Conservation (phyloP, 2,888 invertebrate species). For the Apodemia hepburni region DNA sequence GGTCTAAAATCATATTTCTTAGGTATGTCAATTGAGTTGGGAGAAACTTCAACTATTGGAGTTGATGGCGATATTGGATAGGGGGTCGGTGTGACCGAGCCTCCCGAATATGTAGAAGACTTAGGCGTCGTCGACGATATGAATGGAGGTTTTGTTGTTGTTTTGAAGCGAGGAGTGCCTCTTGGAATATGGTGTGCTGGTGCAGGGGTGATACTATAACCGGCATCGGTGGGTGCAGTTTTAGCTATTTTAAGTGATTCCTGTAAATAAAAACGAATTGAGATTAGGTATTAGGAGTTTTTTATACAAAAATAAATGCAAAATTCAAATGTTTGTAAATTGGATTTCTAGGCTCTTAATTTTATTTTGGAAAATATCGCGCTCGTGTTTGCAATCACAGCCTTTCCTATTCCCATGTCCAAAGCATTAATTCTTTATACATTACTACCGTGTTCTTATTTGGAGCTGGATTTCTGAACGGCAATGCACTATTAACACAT, state of each 20-base stretch:
- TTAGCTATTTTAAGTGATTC: constrained; percentile 87
- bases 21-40: constrained; percentile 67
- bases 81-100: constrained; percentile 53
- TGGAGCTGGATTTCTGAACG: too few relatives aligned
- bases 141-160: constrained; percentile 49
- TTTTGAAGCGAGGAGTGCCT: constrained; percentile 51
- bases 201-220: constrained; percentile 79
- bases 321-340: too few relatives aligned
- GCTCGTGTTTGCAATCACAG: too few relatives aligned
- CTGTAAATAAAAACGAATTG: constrained; percentile 50
- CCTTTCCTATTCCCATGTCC: too few relatives aligned
- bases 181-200: constrained; percentile 53
- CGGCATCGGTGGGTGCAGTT: constrained; percentile 84
- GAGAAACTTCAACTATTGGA: constrained; percentile 66
- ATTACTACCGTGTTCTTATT: too few relatives aligned
- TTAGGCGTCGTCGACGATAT: constrained; percentile 41
- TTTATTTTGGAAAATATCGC: too few relatives aligned
- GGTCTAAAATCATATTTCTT: constrained; percentile 63
- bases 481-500: too few relatives aligned
- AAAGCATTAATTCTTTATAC: too few relatives aligned
- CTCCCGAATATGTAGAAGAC: constrained; percentile 48
- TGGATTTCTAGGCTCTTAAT: too few relatives aligned
- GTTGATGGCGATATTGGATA: constrained; percentile 50
- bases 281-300: not conserved
- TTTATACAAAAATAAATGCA: too few relatives aligned